A percentile compares a stretch with the other conserved stretches of the same genome.
phyloP scores from a whole-genome alignment of 1,140 invertebrate species.

The Berghia stephanieae region DNA sequence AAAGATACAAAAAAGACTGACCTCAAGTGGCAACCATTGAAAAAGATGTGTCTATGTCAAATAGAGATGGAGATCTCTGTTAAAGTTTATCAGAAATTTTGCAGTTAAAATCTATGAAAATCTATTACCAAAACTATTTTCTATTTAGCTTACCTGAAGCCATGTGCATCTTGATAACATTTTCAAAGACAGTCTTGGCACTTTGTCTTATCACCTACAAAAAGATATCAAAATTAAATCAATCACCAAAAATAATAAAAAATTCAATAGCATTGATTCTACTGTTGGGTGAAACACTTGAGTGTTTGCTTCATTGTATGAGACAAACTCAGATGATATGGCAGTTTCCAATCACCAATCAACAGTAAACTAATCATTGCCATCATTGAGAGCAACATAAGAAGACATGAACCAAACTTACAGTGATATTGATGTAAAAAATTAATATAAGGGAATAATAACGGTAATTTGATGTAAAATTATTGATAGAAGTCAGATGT shows the following conservation, averaged over 20 bases:
- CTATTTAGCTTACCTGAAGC: constrained; percentile 34
- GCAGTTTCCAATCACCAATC: no score
- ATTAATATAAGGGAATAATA: no score
- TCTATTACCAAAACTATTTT: neutral
- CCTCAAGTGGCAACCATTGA: neutral
- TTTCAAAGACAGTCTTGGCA: constrained; percentile 56
- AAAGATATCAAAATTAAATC: constrained; percentile 26
- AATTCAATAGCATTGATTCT: neutral
- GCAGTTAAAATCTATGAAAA: neutral
- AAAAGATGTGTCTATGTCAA: no score
- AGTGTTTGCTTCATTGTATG: neutral
- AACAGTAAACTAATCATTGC: no score
- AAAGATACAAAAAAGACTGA: neutral
- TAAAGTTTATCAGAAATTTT: neutral
- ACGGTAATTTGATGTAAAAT: no score
- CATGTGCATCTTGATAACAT: constrained; percentile 46
- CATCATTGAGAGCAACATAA: no score
- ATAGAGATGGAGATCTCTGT: neutral
- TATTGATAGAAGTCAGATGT: no score
- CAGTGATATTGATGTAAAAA: neutral
- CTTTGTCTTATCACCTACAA: constrained; percentile 54
- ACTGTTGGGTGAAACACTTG: neutral
- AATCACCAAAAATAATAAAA: constrained; percentile 8
- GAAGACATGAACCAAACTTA: no score
- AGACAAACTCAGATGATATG: no score